Evolutionary conservation across 2,797 vertebrate genomes (phyloP).

Genomic region (Menidia menidia): DNA sequence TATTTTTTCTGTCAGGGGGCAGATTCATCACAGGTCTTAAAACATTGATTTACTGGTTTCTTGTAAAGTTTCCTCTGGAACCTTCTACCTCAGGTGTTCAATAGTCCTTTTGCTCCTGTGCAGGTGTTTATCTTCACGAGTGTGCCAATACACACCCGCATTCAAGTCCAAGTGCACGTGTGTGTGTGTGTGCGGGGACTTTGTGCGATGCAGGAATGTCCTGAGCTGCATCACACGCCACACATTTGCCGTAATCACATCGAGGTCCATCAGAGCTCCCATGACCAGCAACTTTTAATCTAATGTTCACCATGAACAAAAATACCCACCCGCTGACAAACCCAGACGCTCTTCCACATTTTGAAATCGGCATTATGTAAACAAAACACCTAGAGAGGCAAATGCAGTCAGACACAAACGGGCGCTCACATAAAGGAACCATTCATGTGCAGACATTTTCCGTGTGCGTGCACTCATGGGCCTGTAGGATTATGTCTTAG

Average conservation of each 20-base stretch:
- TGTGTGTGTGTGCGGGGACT: constrained; percentile 26
- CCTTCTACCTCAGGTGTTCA: background rate
- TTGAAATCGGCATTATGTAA: constrained; percentile 13
- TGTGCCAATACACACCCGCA: constrained; percentile 3
- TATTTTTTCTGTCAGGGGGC: background rate
- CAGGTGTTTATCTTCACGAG: constrained; percentile 19
- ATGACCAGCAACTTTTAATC: constrained; percentile 79
- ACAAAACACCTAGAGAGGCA: constrained; percentile 11
- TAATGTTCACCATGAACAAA: constrained; percentile 73
- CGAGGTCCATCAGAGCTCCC: constrained; percentile 73
- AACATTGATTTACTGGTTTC: background rate
- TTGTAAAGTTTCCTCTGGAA: background rate
- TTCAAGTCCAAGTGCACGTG: constrained; percentile 10
- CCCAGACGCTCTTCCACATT: constrained; percentile 15
- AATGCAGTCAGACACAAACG: constrained; percentile 24
- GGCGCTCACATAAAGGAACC: constrained; percentile 39
- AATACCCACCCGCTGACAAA: constrained; percentile 45
- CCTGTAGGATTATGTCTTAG: constrained; percentile 59
- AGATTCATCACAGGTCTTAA: background rate
- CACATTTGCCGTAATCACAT: constrained; percentile 80
- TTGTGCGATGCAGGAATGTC: constrained; percentile 72
- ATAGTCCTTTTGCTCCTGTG: background rate
- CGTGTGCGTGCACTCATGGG: constrained; percentile 20
- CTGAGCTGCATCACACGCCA: constrained; percentile 77
- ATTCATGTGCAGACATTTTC: constrained; percentile 39